These are phyloP conservation scores for Sternotherus odoratus DNA, from an alignment of 2,797 vertebrate species.

Conservation along the genomic window DNA sequence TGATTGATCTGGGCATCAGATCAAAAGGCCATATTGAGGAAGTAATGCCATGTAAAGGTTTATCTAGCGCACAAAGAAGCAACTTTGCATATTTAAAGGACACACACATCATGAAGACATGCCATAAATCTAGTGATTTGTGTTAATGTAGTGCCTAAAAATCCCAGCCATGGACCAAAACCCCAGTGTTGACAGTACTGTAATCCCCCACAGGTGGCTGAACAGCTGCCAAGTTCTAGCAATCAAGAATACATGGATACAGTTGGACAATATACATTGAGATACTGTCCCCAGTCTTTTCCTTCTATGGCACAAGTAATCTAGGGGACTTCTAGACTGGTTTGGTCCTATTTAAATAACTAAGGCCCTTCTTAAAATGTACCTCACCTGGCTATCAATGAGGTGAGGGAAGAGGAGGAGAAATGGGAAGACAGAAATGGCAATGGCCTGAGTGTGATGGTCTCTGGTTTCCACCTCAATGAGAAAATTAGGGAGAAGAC, in stretches of 20 bases:
- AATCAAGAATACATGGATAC: not conserved
- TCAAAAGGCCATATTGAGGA: not conserved
- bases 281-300: not conserved
- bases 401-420: not conserved
- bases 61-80: accelerated
- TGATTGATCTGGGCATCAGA: not conserved
- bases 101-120: not conserved
- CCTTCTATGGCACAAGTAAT: not conserved
- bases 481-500: not conserved
- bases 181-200: not conserved
- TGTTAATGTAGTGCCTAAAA: not conserved
- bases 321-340: not conserved
- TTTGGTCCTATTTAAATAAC: not conserved
- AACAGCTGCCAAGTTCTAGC: not conserved
- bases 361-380: not conserved
- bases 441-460: not conserved
- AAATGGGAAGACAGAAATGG: not conserved
- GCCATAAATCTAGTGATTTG: not conserved
- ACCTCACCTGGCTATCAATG: accelerated
- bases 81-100: not conserved
- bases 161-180: not conserved
- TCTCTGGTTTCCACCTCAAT: not conserved
- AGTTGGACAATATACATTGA: not conserved
- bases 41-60: not conserved
- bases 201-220: slow-evolving; percentile 17